Percentiles rank a stretch among this genome's conserved stretches.
Evolutionary conservation across 2,888 invertebrate genomes (phyloP).

Genomic region (Eulithis testata): DNA sequence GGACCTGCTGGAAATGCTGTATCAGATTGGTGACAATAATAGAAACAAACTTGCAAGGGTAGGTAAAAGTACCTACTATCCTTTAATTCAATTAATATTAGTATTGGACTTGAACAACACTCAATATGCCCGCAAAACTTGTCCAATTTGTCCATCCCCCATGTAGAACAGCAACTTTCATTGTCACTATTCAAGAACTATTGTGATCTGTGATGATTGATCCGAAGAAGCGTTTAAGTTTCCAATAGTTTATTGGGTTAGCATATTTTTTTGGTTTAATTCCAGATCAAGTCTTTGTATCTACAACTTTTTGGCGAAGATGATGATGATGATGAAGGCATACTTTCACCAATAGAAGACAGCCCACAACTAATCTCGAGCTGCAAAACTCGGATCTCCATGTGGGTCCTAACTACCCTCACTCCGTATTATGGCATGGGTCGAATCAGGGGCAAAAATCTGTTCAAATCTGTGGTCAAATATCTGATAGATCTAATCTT

Average conservation of each 20-base stretch:
- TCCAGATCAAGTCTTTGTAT: slow-evolving; percentile 74
- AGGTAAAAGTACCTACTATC: slow-evolving; percentile 20
- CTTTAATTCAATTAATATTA: too few species aligned
- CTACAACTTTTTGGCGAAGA: slow-evolving; percentile 79
- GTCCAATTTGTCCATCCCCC: too few species aligned
- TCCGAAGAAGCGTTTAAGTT: too few species aligned
- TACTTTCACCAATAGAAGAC: slow-evolving; percentile 80
- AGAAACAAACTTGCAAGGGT: slow-evolving; percentile 70
- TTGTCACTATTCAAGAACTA: too few species aligned
- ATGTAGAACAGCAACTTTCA: too few species aligned
- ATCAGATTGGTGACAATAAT: slow-evolving; percentile 71
- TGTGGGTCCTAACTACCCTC: slow-evolving; percentile 86
- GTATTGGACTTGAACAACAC: too few species aligned
- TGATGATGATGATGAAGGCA: slow-evolving; percentile 81
- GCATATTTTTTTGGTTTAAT: neutral
- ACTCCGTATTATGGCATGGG: slow-evolving; percentile 86
- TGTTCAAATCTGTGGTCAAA: slow-evolving; percentile 86
- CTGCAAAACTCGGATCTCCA: slow-evolving; percentile 85
- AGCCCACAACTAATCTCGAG: slow-evolving; percentile 79
- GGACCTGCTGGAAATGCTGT: slow-evolving; percentile 68
- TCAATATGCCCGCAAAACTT: too few species aligned
- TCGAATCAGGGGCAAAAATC: slow-evolving; percentile 82
- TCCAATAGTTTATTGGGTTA: too few species aligned
- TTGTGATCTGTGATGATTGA: too few species aligned
- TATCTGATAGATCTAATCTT: slow-evolving; percentile 85